Percentiles rank a stretch among this genome's conserved stretches.
Conservation (phyloP, 2,113 vertebrate genomes). For the Cololabis saira region DNA sequence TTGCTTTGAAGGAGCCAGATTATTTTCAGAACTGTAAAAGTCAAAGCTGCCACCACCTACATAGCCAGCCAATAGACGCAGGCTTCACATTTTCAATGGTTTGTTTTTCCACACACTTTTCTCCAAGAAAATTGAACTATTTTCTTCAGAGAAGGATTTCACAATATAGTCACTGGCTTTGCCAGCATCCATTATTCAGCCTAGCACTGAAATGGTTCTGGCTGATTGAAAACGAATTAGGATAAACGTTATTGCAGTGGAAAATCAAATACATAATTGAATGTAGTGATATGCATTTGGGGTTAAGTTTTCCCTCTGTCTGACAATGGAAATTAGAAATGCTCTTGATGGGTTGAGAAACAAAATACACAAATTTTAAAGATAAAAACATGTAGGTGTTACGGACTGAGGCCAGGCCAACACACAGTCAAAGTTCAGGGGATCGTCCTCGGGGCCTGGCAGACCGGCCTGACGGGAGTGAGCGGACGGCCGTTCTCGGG, state of each 20-base stretch:
- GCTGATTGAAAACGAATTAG: conserved; percentile 64
- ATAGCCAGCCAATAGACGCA: conserved; percentile 25
- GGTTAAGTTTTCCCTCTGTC: conserved; percentile 16
- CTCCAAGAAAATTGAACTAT: conserved; percentile 17
- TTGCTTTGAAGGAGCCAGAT: conserved; percentile 56
- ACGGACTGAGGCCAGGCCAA: no score
- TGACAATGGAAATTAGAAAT: conserved; percentile 17
- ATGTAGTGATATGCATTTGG: conserved; percentile 40
- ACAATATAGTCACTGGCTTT: conserved; percentile 61
- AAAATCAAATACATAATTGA: conserved; percentile 64
- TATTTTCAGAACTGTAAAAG: conserved; percentile 69
- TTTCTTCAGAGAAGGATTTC: conserved; percentile 28
- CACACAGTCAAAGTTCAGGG: no score
- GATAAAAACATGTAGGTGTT: no score
- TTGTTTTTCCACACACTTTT: conserved; percentile 16
- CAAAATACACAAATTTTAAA: no score
- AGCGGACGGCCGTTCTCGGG: no score
- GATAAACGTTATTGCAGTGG: conserved; percentile 38
- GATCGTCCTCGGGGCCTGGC: no score
- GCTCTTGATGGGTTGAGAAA: neutral
- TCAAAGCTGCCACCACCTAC: conserved; percentile 55
- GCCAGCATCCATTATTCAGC: conserved; percentile 47
- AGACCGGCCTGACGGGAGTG: no score
- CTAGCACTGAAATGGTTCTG: conserved; percentile 42
- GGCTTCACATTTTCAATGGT: conserved; percentile 29